A percentile compares a stretch with the other conserved stretches of the same genome.
Evolutionary conservation across 2,113 vertebrate species (phyloP).

Genomic region (Blennius ocellaris): DNA sequence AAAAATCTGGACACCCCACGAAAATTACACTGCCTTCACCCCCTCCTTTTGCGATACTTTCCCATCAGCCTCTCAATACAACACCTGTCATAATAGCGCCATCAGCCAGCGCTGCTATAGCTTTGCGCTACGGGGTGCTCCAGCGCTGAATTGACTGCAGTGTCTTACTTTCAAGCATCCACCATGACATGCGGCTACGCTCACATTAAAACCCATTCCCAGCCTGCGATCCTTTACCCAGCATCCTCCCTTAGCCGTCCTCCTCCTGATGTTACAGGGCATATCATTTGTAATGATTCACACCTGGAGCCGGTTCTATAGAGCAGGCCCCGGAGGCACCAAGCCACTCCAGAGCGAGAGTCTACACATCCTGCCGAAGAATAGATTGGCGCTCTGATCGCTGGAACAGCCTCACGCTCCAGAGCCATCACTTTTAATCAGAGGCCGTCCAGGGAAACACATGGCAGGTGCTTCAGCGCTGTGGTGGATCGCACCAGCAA

Average conservation of each 20-base stretch:
- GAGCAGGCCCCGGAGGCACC: constrained; percentile 69
- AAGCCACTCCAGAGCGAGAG: constrained; percentile 65
- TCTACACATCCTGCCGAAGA: constrained; percentile 49
- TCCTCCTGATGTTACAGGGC: constrained; percentile 73
- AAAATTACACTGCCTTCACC: constrained; percentile 39
- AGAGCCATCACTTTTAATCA: constrained; percentile 84
- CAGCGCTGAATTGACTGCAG: constrained; percentile 40
- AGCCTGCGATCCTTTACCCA: constrained; percentile 32
- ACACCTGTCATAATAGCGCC: constrained; percentile 38
- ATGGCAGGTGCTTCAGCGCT: constrained; percentile 73
- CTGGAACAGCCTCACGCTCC: constrained; percentile 73
- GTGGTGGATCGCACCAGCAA: constrained; percentile 73
- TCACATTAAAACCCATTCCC: constrained; percentile 67
- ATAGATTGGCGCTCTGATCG: constrained; percentile 77
- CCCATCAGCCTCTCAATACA: constrained; percentile 19
- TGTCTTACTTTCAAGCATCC: constrained; percentile 71
- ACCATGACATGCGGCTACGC: constrained; percentile 75
- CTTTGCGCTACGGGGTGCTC: constrained; percentile 54
- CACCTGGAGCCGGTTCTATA: constrained; percentile 70
- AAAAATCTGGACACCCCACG: constrained; percentile 63
- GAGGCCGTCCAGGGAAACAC: constrained; percentile 67
- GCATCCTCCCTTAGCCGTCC: constrained; percentile 56
- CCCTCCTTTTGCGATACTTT: constrained; percentile 19
- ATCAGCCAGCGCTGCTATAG: constrained; percentile 27
- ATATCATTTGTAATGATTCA: constrained; percentile 85